Evolutionary conservation across 2,888 invertebrate genomes (phyloP).

Genomic region (Tipula lateralis): DNA sequence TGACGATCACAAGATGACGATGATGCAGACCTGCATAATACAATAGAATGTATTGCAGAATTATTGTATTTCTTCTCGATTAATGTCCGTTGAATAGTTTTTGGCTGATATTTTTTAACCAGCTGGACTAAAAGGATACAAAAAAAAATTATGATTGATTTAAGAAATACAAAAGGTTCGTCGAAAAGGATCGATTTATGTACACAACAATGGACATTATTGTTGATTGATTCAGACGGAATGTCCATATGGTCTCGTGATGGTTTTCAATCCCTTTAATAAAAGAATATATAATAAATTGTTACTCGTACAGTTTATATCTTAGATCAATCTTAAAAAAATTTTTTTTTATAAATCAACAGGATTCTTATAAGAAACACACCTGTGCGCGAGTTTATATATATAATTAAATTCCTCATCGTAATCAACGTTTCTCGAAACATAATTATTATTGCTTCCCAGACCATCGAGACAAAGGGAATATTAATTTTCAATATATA

Average conservation of each 20-base stretch:
- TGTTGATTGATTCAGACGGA: background rate
- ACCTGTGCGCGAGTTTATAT: background rate
- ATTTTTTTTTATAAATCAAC: background rate
- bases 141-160: conserved; percentile 27
- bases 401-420: background rate
- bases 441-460: background rate
- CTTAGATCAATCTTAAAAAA: background rate
- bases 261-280: background rate
- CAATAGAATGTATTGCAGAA: conserved; percentile 21
- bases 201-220: background rate
- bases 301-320: background rate
- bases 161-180: background rate
- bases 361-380: background rate
- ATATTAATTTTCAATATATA: background rate
- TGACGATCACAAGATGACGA: background rate
- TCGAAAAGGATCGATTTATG: background rate
- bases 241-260: conserved; percentile 3
- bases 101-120: background rate
- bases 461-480: background rate
- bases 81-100: background rate
- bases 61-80: background rate
- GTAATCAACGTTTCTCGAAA: background rate
- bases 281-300: background rate
- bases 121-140: conserved; percentile 27
- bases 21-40: conserved; percentile 20